Percentiles rank a stretch among this genome's conserved stretches.
phyloP scores from a whole-genome alignment of 2,888 invertebrate genomes.

The Caenorhabditis sp. region DNA sequence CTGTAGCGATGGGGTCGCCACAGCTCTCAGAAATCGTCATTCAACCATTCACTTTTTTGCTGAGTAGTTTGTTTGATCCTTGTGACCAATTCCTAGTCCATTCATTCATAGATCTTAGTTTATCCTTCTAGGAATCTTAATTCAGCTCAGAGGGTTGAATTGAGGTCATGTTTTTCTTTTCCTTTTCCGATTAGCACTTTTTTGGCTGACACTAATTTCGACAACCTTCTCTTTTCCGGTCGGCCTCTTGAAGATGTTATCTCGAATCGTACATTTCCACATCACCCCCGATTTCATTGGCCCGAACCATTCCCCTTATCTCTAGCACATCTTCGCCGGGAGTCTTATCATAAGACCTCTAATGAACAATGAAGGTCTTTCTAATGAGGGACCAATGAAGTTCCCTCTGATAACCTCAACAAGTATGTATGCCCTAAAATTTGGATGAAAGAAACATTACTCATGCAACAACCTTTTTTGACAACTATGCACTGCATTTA shows the following conservation, averaged over 20 bases:
- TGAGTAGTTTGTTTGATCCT: background rate
- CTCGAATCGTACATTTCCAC: conserved; percentile 30
- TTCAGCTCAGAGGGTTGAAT: conserved; percentile 17
- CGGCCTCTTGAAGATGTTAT: conserved; percentile 46
- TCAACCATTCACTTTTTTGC: conserved; percentile 11
- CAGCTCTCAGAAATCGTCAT: conserved; percentile 23
- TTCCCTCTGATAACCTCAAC: background rate
- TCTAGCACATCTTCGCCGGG: conserved; percentile 3
- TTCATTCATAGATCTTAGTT: background rate
- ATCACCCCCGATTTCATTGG: background rate
- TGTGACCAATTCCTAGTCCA: background rate
- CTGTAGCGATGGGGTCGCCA: conserved; percentile 20
- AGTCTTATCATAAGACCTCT: conserved; percentile 10
- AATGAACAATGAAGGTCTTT: background rate
- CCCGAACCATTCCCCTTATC: conserved; percentile 24
- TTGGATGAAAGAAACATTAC: conserved; percentile 8
- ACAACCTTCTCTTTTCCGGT: conserved; percentile 1
- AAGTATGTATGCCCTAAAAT: conserved; percentile 14
- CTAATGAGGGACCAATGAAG: background rate
- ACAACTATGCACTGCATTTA: conserved; percentile 6
- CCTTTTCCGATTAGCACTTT: conserved; percentile 9
- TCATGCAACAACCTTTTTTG: conserved; percentile 9
- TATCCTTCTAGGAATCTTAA: conserved; percentile 15
- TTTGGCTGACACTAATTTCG: conserved; percentile 21
- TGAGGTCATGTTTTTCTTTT: conserved; percentile 38